phyloP scores from a whole-genome alignment of 2,113 vertebrate species.

The Kryptolebias marmoratus region DNA sequence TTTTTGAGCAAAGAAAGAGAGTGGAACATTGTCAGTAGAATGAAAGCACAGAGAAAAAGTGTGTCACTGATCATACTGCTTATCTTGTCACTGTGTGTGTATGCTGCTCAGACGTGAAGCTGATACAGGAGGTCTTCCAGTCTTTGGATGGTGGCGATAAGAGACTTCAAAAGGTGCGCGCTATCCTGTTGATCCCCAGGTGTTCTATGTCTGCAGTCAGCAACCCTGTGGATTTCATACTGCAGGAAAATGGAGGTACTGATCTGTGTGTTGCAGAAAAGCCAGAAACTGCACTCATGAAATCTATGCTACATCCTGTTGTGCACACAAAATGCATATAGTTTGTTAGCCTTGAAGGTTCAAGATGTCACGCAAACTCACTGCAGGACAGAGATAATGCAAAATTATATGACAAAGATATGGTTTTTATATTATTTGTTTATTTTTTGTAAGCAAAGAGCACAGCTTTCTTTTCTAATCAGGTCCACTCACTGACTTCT shows the following conservation, averaged over 20 bases:
- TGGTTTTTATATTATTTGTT: not conserved
- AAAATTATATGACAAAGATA: not conserved
- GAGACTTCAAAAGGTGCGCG: conserved; percentile 80
- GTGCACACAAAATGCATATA: not conserved
- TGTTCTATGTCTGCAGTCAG: conserved; percentile 88
- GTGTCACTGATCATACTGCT: not conserved
- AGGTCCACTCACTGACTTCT: not conserved
- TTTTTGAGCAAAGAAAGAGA: conserved; percentile 15
- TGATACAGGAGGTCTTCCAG: conserved; percentile 83
- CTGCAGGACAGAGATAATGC: not conserved
- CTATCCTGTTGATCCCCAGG: conserved; percentile 86
- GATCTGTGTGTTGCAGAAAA: not conserved
- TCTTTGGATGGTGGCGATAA: conserved; percentile 76
- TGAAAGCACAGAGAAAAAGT: conserved; percentile 13
- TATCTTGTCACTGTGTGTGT: conserved; percentile 18
- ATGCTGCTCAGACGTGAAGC: conserved; percentile 82
- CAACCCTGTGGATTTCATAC: conserved; percentile 89
- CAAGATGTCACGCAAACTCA: not conserved
- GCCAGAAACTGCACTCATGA: not conserved
- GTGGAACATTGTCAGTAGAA: conserved; percentile 3
- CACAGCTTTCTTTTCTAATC: not conserved
- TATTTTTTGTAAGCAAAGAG: not conserved
- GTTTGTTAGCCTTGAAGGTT: not conserved
- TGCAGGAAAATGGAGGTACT: conserved; percentile 87
- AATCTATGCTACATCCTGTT: not conserved